Percentiles rank a stretch among this genome's conserved stretches.
Conservation (phyloP, 2,113 vertebrate genomes). For the Oxyruncus cristatus region DNA sequence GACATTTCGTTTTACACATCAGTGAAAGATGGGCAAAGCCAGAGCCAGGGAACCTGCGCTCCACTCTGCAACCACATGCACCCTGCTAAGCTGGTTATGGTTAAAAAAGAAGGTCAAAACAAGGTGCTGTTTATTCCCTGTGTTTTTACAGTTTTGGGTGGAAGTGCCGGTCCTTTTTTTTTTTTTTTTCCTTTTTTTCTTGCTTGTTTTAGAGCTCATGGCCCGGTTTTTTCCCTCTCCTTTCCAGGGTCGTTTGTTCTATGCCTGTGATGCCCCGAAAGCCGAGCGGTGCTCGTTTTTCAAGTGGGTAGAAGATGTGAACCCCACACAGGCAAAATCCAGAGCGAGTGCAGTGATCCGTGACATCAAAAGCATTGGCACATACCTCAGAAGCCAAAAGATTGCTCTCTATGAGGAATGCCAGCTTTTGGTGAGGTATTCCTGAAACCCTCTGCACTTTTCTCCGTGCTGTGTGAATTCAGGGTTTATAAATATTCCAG, state of each 20-base stretch:
- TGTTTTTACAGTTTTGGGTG: background rate
- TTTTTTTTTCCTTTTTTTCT: background rate
- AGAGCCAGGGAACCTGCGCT: background rate
- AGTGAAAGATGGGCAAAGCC: background rate
- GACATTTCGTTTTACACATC: constrained; percentile 71
- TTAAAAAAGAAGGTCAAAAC: constrained; percentile 79
- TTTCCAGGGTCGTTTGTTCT: constrained; percentile 77
- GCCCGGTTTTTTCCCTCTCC: accelerated
- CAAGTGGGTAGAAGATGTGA: constrained; percentile 75
- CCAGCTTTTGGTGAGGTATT: constrained; percentile 78
- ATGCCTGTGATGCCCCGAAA: constrained; percentile 75
- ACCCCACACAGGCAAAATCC: background rate
- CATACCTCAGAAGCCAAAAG: constrained; percentile 73
- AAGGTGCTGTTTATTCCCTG: constrained; percentile 66
- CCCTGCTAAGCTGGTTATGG: constrained; percentile 72
- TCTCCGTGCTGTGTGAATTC: background rate
- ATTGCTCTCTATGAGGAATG: constrained; percentile 76
- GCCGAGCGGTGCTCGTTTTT: constrained; percentile 76
- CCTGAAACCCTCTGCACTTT: background rate
- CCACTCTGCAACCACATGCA: constrained; percentile 71
- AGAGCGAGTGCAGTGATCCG: constrained; percentile 21
- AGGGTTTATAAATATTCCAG: background rate
- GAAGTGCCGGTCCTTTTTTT: background rate
- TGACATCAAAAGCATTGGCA: constrained; percentile 72
- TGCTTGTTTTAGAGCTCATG: background rate